phyloP scores from a whole-genome alignment of 2,797 vertebrate species.

The Mormyrops attenuatus region DNA sequence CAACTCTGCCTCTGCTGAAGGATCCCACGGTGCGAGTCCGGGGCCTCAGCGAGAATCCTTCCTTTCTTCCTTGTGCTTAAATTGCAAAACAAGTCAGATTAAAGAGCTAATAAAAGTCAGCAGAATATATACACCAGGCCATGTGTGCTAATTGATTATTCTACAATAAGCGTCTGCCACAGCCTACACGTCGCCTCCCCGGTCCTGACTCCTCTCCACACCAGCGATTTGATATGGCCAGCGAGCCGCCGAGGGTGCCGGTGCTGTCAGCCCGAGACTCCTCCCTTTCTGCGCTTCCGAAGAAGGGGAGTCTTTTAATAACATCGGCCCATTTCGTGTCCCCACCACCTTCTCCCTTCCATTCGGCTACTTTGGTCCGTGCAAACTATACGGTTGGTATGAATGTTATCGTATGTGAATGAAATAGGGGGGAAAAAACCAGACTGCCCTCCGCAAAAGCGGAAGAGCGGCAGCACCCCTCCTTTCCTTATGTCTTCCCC shows the following conservation, averaged over 20 bases:
- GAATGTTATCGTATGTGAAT: background rate
- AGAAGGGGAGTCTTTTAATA: slow-evolving; percentile 11
- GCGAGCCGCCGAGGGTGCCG: slow-evolving; percentile 5
- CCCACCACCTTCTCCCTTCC: background rate
- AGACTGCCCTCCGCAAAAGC: background rate
- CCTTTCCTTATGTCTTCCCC: background rate
- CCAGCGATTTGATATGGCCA: background rate
- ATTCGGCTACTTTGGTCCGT: background rate
- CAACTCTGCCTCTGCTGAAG: background rate
- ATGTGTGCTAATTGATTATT: background rate
- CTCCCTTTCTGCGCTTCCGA: slow-evolving; percentile 8
- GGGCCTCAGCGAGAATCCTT: background rate
- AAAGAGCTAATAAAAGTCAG: background rate
- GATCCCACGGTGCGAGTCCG: background rate
- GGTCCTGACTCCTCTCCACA: background rate
- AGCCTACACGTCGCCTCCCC: background rate
- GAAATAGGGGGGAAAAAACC: background rate
- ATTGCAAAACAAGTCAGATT: background rate
- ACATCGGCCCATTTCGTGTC: background rate
- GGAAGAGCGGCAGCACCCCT: background rate
- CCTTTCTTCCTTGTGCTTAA: background rate
- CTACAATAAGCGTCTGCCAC: background rate
- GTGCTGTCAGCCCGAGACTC: background rate
- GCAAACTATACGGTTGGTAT: background rate
- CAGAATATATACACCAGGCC: background rate